These are phyloP conservation scores for Cottoperca gobio DNA, from an alignment of 2,797 vertebrate genomes.

Conservation along the genomic window DNA sequence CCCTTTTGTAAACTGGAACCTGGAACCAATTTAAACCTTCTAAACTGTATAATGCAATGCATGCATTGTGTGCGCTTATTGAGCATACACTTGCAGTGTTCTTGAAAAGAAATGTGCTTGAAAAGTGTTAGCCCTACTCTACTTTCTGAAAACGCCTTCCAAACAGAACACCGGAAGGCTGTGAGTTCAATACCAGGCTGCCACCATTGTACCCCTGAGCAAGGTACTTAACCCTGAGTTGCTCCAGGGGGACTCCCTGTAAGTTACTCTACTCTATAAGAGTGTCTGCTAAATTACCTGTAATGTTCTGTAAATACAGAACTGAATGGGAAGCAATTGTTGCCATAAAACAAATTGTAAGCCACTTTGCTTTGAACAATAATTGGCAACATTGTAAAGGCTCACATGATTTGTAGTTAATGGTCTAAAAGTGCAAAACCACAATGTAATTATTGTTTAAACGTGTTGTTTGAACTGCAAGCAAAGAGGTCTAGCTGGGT, in stretches of 20 bases:
- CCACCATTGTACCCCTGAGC: no score
- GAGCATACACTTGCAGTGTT: no score
- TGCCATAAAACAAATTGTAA: constrained; percentile 14
- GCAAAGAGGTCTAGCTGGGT: neutral
- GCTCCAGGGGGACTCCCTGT: no score
- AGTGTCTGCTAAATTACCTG: no score
- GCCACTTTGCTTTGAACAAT: neutral
- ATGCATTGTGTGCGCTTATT: neutral
- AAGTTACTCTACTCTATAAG: no score
- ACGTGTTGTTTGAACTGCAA: neutral
- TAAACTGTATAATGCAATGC: neutral
- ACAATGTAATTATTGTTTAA: neutral
- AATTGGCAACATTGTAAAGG: neutral
- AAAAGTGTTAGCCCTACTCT: neutral
- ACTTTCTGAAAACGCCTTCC: neutral
- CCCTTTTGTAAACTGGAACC: neutral
- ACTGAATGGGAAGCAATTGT: neutral
- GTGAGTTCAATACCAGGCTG: no score
- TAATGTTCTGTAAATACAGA: no score
- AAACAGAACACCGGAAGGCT: no score
- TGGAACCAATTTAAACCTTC: neutral
- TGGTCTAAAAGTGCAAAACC: neutral
- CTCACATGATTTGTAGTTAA: neutral
- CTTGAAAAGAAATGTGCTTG: no score
- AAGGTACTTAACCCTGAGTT: no score